Conservation (phyloP, 2,797 vertebrate species). For the Adrianichthys oophorus region DNA sequence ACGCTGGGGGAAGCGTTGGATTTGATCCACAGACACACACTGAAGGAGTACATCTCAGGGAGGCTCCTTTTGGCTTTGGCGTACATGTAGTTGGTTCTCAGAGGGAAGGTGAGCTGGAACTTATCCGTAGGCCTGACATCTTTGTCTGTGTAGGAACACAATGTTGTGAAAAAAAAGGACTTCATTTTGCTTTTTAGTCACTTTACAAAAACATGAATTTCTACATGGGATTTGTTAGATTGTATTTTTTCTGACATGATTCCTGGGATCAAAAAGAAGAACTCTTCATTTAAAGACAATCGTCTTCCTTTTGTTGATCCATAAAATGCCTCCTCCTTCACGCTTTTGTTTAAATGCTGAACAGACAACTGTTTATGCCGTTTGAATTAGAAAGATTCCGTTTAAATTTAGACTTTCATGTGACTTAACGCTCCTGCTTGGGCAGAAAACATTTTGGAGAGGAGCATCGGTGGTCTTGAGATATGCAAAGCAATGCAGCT, state of each 20-base stretch:
- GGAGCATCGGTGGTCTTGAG: conserved; percentile 43
- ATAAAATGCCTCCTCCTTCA: conserved; percentile 6
- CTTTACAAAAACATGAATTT: too few relatives aligned
- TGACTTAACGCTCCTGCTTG: background rate
- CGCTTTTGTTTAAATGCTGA: conserved; percentile 15
- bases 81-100: conserved; percentile 98
- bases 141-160: conserved; percentile 78
- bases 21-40: conserved; percentile 95
- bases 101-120: conserved; percentile 93
- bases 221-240: too few relatives aligned
- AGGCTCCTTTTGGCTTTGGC: conserved; percentile 93
- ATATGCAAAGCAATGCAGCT: conserved; percentile 79
- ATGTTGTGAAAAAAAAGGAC: background rate
- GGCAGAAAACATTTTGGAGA: conserved; percentile 4
- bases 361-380: conserved; percentile 36
- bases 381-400: background rate
- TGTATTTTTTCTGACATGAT: too few relatives aligned
- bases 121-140: conserved; percentile 87
- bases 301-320: conserved; percentile 4
- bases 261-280: too few relatives aligned
- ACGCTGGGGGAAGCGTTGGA: conserved; percentile 92
- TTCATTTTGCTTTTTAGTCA: too few relatives aligned
- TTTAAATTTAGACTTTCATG: background rate
- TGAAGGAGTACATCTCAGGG: conserved; percentile 98
- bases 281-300: too few relatives aligned